A percentile compares a stretch with the other conserved stretches of the same genome.
phyloP scores from a whole-genome alignment of 2,113 vertebrate genomes.

The Toxostoma redivivum region DNA sequence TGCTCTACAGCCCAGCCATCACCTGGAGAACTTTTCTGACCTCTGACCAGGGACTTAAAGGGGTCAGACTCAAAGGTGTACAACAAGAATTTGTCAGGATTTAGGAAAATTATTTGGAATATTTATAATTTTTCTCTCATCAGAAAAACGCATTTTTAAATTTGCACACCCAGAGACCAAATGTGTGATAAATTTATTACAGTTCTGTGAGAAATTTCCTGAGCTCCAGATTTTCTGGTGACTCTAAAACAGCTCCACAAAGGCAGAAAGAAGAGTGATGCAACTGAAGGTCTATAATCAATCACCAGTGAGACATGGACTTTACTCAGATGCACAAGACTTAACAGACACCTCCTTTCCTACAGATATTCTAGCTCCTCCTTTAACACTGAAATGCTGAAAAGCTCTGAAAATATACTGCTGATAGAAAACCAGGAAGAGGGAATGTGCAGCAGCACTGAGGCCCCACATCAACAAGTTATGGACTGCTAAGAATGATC shows the following conservation, averaged over 20 bases:
- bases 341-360: neutral
- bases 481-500: neutral
- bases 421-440: neutral
- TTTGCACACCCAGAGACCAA: neutral
- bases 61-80: neutral
- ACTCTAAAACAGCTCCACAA: neutral
- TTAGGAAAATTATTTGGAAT: neutral
- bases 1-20: neutral
- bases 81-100: neutral
- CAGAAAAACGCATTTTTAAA: neutral
- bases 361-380: neutral
- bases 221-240: neutral
- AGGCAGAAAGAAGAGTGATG: neutral
- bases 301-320: neutral
- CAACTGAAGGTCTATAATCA: accelerated
- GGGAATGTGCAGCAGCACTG: neutral
- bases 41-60: neutral
- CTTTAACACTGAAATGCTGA: neutral
- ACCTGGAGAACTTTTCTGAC: neutral
- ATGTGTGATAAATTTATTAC: neutral
- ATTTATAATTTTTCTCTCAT: neutral
- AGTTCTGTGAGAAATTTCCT: neutral
- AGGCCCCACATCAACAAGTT: neutral
- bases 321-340: neutral
- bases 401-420: neutral